Base-by-base conservation (phyloP, 2,888 invertebrate species). In the Tenthredo mesomela region DNA sequence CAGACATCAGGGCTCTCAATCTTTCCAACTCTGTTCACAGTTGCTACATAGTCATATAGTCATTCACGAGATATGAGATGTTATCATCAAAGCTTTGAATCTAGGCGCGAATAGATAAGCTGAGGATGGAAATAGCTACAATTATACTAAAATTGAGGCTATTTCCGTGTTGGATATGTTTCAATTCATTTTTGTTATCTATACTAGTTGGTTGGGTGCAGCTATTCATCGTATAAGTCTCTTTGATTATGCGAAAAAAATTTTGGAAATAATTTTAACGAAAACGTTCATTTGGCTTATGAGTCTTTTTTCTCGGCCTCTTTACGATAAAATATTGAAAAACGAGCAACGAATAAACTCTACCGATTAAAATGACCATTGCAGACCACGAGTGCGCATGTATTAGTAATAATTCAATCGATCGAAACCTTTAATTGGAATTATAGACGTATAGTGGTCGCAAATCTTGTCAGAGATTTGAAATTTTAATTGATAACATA, bases 401-500 rank as follows among this genome's bases (percentile, higher is more conserved):
- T 61, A 25, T 61, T 25, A 21, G 40, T 43, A 25, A 47, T 75
- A 47, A 75, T 75, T 75, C 33, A 75, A 43, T 47, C 47, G 40
- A 37, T 12, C 47, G 9, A 47, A n/a, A 5, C n/a, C 6, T 47
- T 75, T 75, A 75, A 75, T 75, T 75, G 43, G 73, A 43, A 25
- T 1, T 61, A 61, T 25, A 18, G 15, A 43, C 10, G 10, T 61
- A 61, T 25, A 18, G 15, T 29, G 77, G 12, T 77, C 33, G 77
- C 47, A 37, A 75, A 75, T 75, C 75, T 75, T 47, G 40, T 75
- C 47, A 47, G 15, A 47, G 47, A 47, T n/a, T 75, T 25, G 7
- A 54, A 18, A 29, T 77, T 54, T 50, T 50, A 77, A 54, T 77
- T 77, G 47, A 50, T 77, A 54, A 77, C 33, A 77, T 7, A 54